These are phyloP conservation scores for Austrofundulus limnaeus DNA, from an alignment of 2,113 vertebrate genomes.

Conservation along the genomic window DNA sequence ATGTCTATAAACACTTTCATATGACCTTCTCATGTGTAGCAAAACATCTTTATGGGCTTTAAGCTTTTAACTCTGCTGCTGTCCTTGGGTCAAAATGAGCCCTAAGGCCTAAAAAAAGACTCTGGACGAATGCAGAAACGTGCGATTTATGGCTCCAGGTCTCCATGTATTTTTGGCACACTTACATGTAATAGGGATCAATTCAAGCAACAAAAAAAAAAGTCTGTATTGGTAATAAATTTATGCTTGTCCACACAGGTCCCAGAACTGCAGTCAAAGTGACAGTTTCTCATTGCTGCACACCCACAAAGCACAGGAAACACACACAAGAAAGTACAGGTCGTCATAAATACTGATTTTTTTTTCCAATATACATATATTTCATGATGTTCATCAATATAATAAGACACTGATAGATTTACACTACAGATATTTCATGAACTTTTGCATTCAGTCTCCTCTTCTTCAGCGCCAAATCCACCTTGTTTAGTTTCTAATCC, in stretches of 20 bases:
- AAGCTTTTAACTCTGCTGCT: too few relatives aligned
- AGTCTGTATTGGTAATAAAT: slow-evolving; percentile 58
- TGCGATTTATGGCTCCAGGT: slow-evolving; percentile 27
- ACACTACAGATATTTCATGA: slow-evolving; percentile 84
- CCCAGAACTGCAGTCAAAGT: slow-evolving; percentile 60
- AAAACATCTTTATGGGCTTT: too few relatives aligned
- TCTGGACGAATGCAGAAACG: slow-evolving; percentile 17
- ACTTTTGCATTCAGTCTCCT: slow-evolving; percentile 77
- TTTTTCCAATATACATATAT: slow-evolving; percentile 82
- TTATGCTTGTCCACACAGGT: slow-evolving; percentile 63
- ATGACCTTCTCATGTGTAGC: too few relatives aligned
- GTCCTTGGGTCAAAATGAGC: not conserved
- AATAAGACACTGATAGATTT: slow-evolving; percentile 86
- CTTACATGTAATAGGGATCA: slow-evolving; percentile 29
- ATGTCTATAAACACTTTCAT: too few relatives aligned
- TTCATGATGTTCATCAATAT: slow-evolving; percentile 85
- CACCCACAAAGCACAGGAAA: slow-evolving; percentile 62
- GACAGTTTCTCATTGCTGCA: slow-evolving; percentile 59
- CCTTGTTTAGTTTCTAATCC: slow-evolving; percentile 69
- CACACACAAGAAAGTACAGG: slow-evolving; percentile 74
- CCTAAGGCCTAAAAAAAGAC: slow-evolving; percentile 5
- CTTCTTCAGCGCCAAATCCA: slow-evolving; percentile 68
- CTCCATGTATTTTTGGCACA: slow-evolving; percentile 26
- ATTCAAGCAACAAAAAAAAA: slow-evolving; percentile 30
- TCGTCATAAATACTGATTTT: slow-evolving; percentile 75